Evolutionary conservation across 1,140 invertebrate genomes (phyloP).

Genomic region (Aleiodes sp.): DNA sequence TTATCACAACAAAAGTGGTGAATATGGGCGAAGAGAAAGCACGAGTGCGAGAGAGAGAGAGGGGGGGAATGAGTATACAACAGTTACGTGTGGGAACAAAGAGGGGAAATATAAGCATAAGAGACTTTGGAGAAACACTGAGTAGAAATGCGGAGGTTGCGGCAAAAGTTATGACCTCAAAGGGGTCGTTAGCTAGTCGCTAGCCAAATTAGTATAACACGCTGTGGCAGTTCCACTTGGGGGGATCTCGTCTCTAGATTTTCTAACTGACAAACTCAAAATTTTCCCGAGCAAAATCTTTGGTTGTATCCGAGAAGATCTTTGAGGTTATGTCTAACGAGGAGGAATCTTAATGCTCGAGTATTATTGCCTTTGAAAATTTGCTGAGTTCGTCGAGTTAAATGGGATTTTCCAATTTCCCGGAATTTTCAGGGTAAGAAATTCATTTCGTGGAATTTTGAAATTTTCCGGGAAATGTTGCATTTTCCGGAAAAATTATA

Average conservation of each 20-base stretch:
- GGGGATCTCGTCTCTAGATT: neutral
- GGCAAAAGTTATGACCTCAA: slow-evolving; percentile 61
- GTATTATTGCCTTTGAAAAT: too few species aligned
- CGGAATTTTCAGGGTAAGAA: too few species aligned
- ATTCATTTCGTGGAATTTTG: too few species aligned
- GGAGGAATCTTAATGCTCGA: too few species aligned
- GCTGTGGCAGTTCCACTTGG: slow-evolving; percentile 3
- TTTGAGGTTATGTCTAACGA: too few species aligned
- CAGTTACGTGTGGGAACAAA: neutral
- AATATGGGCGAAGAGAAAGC: neutral
- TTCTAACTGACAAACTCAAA: neutral
- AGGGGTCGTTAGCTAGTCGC: slow-evolving; percentile 56
- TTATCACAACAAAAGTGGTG: neutral
- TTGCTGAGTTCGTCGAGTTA: too few species aligned
- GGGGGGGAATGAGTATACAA: slow-evolving; percentile 21
- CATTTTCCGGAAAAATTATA: too few species aligned
- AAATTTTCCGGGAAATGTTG: too few species aligned
- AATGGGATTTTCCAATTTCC: too few species aligned
- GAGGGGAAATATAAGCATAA: neutral
- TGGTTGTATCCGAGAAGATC: too few species aligned
- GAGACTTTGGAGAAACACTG: slow-evolving; percentile 28
- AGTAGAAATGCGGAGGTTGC: slow-evolving; percentile 37
- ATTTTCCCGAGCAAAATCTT: too few species aligned
- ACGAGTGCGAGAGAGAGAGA: slow-evolving; percentile 18
- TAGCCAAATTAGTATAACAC: slow-evolving; percentile 55